phyloP scores from a whole-genome alignment of 2,888 invertebrate genomes.

The Eupithecia vulgata region DNA sequence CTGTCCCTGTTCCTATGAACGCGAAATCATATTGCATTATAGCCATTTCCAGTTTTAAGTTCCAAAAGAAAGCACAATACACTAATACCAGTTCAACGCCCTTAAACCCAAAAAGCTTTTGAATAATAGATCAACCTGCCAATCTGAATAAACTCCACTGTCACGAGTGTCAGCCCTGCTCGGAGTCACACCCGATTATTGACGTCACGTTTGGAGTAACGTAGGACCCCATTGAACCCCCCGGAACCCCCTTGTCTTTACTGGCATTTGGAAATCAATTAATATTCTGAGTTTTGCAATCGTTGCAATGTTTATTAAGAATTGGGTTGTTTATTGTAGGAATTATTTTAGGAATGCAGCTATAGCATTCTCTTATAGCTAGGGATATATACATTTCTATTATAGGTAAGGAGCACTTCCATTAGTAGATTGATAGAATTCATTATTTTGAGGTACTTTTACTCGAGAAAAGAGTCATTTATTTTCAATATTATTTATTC shows the following conservation, averaged over 20 bases:
- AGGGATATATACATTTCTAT: not conserved
- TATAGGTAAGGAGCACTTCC: not conserved
- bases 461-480: too few relatives aligned
- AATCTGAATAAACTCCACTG: slow-evolving; percentile 10
- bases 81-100: not conserved
- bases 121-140: slow-evolving; percentile 9
- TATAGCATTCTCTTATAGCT: not conserved
- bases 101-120: not conserved
- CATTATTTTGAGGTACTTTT: too few relatives aligned
- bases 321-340: not conserved
- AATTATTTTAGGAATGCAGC: not conserved
- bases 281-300: slow-evolving; percentile 41
- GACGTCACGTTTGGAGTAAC: slow-evolving; percentile 42
- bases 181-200: slow-evolving; percentile 54
- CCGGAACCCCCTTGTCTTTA: slow-evolving; percentile 15
- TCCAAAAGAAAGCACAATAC: too few relatives aligned
- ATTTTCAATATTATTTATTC: too few relatives aligned
- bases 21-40: too few relatives aligned
- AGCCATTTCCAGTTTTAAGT: too few relatives aligned
- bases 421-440: not conserved
- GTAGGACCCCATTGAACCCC: slow-evolving; percentile 35
- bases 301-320: not conserved
- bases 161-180: slow-evolving; percentile 36
- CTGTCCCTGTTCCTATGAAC: too few relatives aligned
- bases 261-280: slow-evolving; percentile 59